Evolutionary conservation across 2,888 invertebrate species (phyloP), one percentile per base, ranked within the genome.

Genomic region (Ligdia adustata): DNA sequence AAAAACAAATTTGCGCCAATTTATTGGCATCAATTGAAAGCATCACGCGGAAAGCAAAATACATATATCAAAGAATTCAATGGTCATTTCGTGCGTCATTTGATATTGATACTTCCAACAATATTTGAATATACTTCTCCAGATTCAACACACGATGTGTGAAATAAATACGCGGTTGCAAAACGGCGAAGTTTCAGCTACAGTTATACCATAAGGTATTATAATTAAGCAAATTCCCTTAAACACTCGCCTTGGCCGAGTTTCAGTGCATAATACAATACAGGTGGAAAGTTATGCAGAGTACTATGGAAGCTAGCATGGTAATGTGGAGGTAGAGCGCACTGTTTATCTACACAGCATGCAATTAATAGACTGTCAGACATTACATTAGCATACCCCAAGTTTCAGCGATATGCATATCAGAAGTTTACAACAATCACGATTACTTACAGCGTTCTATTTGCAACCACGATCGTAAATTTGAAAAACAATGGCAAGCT

Each of bases 1-100:
- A 31, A 9, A 13, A 12, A 15, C 13, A 26, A 26, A 42, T 49
- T 33, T 16, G 11, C 38, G 18, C 27, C 52, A 53, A 61, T 69
- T 71, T 44, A 80, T 80, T 79, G 75, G 66, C 60, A 72, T 70
- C 78, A 82, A 82, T 81, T 80, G 79, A 66, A 66, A 69, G 50
- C 64, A 66, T 62, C 62, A 68, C 60, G 59, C 50, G 62, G 60
- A 64, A 66, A 65, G 75, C 66, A 69, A 22, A 74, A 72, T n/a
- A n/a, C 72, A 74, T 72, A 72, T 67, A 22, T 28, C 22, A 34
- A 45, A 40, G 46, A 29, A 73, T 69, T 63, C 56, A 66, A 71
- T 72, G 69, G 61, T 62, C 57, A 60, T 66, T 62, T 51, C 58
- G 58, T 69, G 66, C 68, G 69, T 73, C 68, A 67, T 27, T 26